Percentiles rank a stretch among this genome's conserved stretches.
Evolutionary conservation across 2,888 invertebrate species (phyloP).

Genomic region (Tetanocera ferruginea): DNA sequence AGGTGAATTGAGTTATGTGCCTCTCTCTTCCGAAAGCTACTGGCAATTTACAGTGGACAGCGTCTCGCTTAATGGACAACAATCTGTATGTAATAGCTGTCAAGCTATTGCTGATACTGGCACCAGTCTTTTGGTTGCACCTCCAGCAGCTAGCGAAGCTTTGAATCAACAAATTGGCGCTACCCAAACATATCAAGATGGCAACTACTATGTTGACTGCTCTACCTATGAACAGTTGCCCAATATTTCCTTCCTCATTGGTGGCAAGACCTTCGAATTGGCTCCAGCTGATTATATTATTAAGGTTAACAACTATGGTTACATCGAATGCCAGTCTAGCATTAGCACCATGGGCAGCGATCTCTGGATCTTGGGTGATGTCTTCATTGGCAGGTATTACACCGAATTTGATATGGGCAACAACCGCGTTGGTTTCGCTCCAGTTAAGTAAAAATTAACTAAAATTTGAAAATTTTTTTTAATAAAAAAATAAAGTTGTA

Average conservation of each 20-base stretch:
- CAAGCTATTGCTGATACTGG: constrained; percentile 96
- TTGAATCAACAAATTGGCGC: neutral
- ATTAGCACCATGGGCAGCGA: constrained; percentile 84
- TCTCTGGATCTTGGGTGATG: constrained; percentile 97
- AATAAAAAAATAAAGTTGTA: neutral
- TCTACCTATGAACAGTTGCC: neutral
- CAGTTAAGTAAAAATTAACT: constrained; percentile 68
- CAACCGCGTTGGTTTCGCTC: constrained; percentile 88
- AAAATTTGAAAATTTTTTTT: neutral
- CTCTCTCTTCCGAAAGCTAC: constrained; percentile 86
- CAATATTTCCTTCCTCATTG: constrained; percentile 79
- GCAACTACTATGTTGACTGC: constrained; percentile 20
- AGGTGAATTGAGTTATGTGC: constrained; percentile 76
- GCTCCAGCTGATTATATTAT: constrained; percentile 84
- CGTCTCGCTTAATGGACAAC: constrained; percentile 71
- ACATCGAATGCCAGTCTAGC: constrained; percentile 83
- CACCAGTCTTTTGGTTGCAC: constrained; percentile 94
- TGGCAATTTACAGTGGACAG: constrained; percentile 95
- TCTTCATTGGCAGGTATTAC: constrained; percentile 95
- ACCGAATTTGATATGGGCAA: constrained; percentile 93
- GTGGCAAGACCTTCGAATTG: constrained; percentile 81
- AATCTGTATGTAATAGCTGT: constrained; percentile 79
- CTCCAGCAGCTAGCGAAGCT: constrained; percentile 62
- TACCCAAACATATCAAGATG: neutral
- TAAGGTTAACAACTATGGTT: constrained; percentile 67